Base-by-base conservation (phyloP, 2,113 vertebrate species). In the Sisor rabdophorus region DNA sequence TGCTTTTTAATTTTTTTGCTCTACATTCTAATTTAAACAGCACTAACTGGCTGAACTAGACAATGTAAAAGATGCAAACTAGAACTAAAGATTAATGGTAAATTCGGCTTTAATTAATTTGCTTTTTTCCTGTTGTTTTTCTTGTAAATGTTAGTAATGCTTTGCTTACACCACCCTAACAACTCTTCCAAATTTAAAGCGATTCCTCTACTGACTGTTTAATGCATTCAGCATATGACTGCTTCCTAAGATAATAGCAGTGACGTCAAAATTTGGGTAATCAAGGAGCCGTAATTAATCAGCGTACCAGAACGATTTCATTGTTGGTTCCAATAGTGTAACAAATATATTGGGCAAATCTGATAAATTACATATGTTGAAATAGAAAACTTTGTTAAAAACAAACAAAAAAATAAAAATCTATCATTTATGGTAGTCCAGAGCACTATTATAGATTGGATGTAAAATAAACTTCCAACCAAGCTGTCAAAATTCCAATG, bases 181-280 rank as follows among this genome's bases (percentile, higher is more conserved):
- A 70, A 8, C 26, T 77, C 26, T 48, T 50, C 19, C 28, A 11
- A 70, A 50, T 36, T 16, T 36, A 22, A 47, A 69, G 32, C 11
- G 8, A 55, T 69, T 50, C 9, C 8, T 77, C 1, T 28, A 40
- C 1, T 30, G 3, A 59, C 24, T 40, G 28, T 26, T 53, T 9
- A 56, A 26, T 48, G n/a, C 19, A n/a, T 48, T 55, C 30, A 48
- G 4, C 17, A n/a, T 55, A 7, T 71, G 53, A 26, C 47, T 55
- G 17, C 28, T 61, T 17, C 32, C 32, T 50, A 52, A 16, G 44
- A 65, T 52, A 65, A 54, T 78, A 36, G 28, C 67, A 20, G 8
- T 78, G 68, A 78, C 50, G 59, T 78, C 47, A 64, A 55, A 63
- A 54, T 28, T 71, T 71, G 50, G 28, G 15, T 71, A 71, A 71